These are phyloP conservation scores for Larimichthys crocea DNA, from an alignment of 2,113 vertebrate genomes.

Conservation along the genomic window DNA sequence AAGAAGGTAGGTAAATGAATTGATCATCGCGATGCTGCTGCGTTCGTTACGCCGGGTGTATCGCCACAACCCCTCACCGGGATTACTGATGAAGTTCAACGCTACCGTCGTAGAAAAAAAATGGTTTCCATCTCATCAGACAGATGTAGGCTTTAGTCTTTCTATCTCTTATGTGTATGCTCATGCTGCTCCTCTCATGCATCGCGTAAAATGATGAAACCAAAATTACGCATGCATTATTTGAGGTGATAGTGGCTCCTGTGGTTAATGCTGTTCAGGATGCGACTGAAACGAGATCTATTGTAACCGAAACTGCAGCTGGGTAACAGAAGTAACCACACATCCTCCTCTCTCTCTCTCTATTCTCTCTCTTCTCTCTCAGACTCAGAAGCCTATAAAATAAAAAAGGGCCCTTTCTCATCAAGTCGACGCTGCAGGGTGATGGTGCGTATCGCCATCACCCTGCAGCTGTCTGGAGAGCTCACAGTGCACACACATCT, in stretches of 20 bases:
- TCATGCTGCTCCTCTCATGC: neutral
- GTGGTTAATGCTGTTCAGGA: conserved; percentile 25
- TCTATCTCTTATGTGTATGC: neutral
- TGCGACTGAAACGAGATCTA: conserved; percentile 47
- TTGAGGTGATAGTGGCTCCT: conserved; percentile 4
- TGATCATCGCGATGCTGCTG: neutral
- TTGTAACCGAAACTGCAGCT: conserved; percentile 57
- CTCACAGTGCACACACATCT: conserved; percentile 49
- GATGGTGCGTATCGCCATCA: conserved; percentile 46
- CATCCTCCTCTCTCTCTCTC: neutral
- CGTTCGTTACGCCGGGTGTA: conserved; percentile 2
- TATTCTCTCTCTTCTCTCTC: neutral
- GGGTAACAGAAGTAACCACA: conserved; percentile 38
- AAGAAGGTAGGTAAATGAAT: conserved; percentile 52
- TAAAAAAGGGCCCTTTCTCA: conserved; percentile 28
- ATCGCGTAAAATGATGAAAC: neutral
- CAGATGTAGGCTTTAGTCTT: conserved; percentile 23
- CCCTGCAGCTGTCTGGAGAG: conserved; percentile 44
- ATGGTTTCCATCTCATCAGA: conserved; percentile 40
- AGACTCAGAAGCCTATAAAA: neutral
- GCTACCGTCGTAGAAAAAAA: conserved; percentile 48
- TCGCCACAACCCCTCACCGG: conserved; percentile 35
- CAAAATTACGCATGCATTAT: neutral
- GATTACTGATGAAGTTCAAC: conserved; percentile 71
- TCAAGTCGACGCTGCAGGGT: conserved; percentile 13